A percentile compares a stretch with the other conserved stretches of the same genome.
phyloP scores from a whole-genome alignment of 2,113 vertebrate genomes.

The Tupaia tana region DNA sequence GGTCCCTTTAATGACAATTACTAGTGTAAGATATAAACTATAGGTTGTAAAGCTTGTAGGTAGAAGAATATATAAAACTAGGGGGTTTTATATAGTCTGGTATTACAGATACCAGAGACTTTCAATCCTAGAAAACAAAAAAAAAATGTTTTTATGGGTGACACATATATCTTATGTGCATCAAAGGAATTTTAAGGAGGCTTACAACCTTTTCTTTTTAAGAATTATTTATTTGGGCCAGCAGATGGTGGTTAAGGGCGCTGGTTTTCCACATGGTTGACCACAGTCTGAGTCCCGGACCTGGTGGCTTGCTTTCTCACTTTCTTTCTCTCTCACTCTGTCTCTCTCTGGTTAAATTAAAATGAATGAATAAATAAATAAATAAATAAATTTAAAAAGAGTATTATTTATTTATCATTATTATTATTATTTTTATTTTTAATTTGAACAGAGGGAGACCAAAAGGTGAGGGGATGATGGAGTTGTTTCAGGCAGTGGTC shows the following conservation, averaged over 20 bases:
- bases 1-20: neutral
- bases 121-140: conserved; percentile 42
- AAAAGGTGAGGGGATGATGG: neutral
- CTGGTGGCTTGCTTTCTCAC: too few relatives aligned
- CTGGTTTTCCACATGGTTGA: too few relatives aligned
- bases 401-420: too few relatives aligned
- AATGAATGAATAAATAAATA: too few relatives aligned
- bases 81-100: neutral
- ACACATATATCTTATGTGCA: neutral
- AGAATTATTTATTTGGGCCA: too few relatives aligned
- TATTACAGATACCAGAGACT: conserved; percentile 25
- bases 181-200: conserved; percentile 40
- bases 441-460: too few relatives aligned
- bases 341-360: too few relatives aligned
- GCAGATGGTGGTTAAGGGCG: too few relatives aligned
- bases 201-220: neutral
- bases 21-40: neutral
- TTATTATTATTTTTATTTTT: too few relatives aligned
- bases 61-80: neutral
- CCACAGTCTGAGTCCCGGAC: too few relatives aligned
- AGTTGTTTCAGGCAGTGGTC: neutral
- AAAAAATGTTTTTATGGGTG: conserved; percentile 5
- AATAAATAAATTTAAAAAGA: too few relatives aligned
- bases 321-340: too few relatives aligned
- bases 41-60: neutral